Conservation (phyloP, 2,888 invertebrate genomes). For the Apamea epomidion region DNA sequence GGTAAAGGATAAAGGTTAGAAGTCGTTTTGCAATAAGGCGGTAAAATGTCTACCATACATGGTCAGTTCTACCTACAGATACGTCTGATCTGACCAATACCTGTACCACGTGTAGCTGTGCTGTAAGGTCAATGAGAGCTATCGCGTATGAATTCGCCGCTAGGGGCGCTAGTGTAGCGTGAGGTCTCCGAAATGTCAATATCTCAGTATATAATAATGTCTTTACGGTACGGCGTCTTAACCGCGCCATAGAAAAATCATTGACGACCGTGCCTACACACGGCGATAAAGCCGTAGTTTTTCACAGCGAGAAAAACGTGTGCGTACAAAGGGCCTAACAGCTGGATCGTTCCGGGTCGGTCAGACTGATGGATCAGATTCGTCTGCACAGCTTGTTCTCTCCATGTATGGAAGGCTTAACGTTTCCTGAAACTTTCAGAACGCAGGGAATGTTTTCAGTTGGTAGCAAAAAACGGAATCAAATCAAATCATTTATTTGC, state of each 20-base stretch:
- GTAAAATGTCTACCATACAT: slow-evolving; percentile 4
- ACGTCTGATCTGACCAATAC: not conserved
- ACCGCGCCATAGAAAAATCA: not conserved
- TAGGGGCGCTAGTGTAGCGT: too few species aligned
- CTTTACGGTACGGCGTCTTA: not conserved
- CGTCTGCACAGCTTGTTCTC: not conserved
- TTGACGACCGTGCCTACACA: not conserved
- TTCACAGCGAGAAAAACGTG: not conserved
- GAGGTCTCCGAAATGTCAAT: too few species aligned
- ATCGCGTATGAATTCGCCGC: too few species aligned
- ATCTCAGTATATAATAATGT: too few species aligned
- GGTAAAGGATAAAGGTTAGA: too few species aligned
- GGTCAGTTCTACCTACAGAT: not conserved
- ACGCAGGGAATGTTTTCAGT: not conserved
- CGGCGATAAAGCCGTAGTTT: not conserved
- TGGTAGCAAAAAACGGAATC: slow-evolving; percentile 18
- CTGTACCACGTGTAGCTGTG: not conserved
- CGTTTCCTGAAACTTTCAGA: not conserved
- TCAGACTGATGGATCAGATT: not conserved
- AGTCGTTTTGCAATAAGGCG: slow-evolving; percentile 1
- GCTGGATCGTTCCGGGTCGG: not conserved
- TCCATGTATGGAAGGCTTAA: slow-evolving; percentile 9
- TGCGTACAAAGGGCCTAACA: not conserved
- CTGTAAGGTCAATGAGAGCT: not conserved
- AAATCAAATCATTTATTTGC: too few species aligned